Base-by-base conservation (phyloP, 2,888 invertebrate species). In the Heliconius hortense region DNA sequence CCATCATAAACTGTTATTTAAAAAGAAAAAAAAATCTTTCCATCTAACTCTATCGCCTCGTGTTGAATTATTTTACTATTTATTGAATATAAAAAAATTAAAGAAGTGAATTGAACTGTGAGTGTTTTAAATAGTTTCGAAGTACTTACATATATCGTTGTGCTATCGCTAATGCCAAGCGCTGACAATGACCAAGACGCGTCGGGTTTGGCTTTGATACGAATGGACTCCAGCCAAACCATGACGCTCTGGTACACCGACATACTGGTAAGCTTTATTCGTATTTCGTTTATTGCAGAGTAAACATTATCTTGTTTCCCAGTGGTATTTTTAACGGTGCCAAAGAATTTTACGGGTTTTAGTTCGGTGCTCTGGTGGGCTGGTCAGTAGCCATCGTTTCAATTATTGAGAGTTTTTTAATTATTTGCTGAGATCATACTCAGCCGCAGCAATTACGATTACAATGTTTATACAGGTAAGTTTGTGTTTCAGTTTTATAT, bases 191-290 rank as follows among this genome's bases (percentile, higher is more conserved):
- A 88, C 87, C 91, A 88, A 83, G 87, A 84, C 83, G 85, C 84
- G 84, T 83, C 83, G 85, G 85, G 84, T 82, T 81, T 89, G 85
- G 84, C 84, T 85, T 84, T 92, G 92, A 92, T 91, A 90, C 85
- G 83, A 81, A 85, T 93, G 94, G 93, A 92, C 85, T 82, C 81
- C 84, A 79, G 93, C 93, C 94, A 93, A 93, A 82, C 86, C 85
- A 94, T 94, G 94, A 94, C 94, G 87, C 90, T 94, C 82, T 94
- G 94, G 94, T 94, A 94, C 88, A 93, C 93, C 81, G 91, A 94
- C 85, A 87, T 93, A 89, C 85, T 93, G 94, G 94, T 94, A 87
- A 94, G 93, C 86, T 82, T 82, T 82, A 80, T 80, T 80, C 78
- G 72, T 71, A 60, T 69, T 70, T 62, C 70, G 73, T 76, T 79